Conservation (phyloP, 2,888 invertebrate genomes). For the Bugula neritina region DNA sequence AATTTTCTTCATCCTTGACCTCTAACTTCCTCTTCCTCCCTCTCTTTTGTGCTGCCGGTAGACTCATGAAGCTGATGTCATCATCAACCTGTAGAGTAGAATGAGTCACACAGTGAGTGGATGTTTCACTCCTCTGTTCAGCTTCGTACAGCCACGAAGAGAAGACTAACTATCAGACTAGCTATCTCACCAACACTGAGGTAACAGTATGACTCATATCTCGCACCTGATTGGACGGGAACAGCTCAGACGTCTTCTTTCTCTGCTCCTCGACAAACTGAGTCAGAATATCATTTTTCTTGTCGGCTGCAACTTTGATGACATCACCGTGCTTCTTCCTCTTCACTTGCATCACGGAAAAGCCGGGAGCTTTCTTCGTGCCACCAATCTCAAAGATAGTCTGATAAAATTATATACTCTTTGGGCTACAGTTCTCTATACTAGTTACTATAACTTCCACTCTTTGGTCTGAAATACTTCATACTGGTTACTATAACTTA, state of each 20-base stretch:
- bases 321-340: slow-evolving; percentile 63
- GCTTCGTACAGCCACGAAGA: no score
- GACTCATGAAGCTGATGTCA: slow-evolving; percentile 38
- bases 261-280: slow-evolving; percentile 11
- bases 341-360: slow-evolving; percentile 78
- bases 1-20: slow-evolving; percentile 69
- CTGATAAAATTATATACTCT: slow-evolving; percentile 69
- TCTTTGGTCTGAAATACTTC: slow-evolving; percentile 70
- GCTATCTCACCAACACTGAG: no score
- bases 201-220: no score
- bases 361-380: slow-evolving; percentile 69
- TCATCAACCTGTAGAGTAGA: not conserved
- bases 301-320: slow-evolving; percentile 50
- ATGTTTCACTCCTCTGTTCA: no score
- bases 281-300: slow-evolving; percentile 13
- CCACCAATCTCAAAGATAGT: slow-evolving; percentile 88
- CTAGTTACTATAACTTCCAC: slow-evolving; percentile 63
- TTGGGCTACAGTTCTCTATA: slow-evolving; percentile 71
- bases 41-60: slow-evolving; percentile 37
- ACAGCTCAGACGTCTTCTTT: no score
- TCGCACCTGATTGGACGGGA: no score
- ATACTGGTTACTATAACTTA: slow-evolving; percentile 64
- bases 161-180: no score
- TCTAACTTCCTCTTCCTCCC: slow-evolving; percentile 33
- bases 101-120: no score